Evolutionary conservation across 35 echinoderm and acorn worm species (phyloP).

Genomic region (Patiria miniata): DNA sequence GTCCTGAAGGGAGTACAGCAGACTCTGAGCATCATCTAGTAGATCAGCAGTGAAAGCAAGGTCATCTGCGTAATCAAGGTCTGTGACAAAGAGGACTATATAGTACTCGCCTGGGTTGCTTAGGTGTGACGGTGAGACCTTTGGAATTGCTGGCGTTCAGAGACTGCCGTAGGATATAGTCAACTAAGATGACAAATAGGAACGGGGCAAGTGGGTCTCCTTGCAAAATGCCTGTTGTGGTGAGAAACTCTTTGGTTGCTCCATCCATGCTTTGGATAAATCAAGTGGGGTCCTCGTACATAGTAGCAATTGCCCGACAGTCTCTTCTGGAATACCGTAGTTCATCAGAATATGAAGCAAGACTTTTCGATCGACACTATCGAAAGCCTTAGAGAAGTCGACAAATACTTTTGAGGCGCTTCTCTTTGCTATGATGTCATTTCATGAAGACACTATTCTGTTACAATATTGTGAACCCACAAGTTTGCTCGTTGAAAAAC

Average conservation of each 20-base stretch:
- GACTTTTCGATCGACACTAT: not conserved
- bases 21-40: not conserved
- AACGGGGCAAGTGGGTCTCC: not conserved
- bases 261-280: not conserved
- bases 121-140: not conserved
- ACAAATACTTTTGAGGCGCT: no score
- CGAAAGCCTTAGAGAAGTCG: not conserved
- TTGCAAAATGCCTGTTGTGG: not conserved
- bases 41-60: not conserved
- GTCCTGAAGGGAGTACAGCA: not conserved
- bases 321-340: not conserved
- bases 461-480: no score
- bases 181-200: not conserved
- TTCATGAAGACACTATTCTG: no score
- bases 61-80: not conserved
- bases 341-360: not conserved
- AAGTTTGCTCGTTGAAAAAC: no score
- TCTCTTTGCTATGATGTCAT: no score
- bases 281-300: no score
- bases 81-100: not conserved
- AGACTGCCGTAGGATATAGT: not conserved
- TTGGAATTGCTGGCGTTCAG: not conserved
- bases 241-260: not conserved
- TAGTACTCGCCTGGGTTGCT: not conserved
- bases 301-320: no score